Base-by-base conservation (phyloP, 2,888 invertebrate genomes). In the Rhyacophila evoluta region DNA sequence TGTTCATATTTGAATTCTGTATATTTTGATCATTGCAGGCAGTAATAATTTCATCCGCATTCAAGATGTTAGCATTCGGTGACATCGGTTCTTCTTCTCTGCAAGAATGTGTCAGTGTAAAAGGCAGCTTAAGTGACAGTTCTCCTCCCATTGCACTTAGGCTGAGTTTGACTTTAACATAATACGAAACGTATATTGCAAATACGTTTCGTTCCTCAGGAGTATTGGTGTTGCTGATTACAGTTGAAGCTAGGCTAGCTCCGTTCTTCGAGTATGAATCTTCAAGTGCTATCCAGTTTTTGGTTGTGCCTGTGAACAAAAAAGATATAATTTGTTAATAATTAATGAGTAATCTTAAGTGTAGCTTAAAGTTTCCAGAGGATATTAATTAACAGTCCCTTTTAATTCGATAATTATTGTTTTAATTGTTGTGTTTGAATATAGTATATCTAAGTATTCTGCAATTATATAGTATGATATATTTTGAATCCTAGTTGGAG, bases 281-380 rank as follows among this genome's bases (percentile, higher is more conserved):
- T 86, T 96, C 96, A n/a, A 96, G 88, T 0, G 96, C 96, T 83
- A 96, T 96, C 96, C 96, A 96, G 86, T 96, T 96, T 87, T 96
- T 96, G 69, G 96, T 96, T 11, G 94, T 92, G 10, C 95, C 95
- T 89, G 93, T 91, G 69, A 85, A 41, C 6, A 55, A 12, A 1
- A 4, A 74, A 71, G 2, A n/a, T n/a, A n/a, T n/a, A n/a, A n/a
- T n/a, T n/a, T n/a, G n/a, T n/a, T n/a, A n/a, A n/a, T n/a, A n/a
- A n/a, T n/a, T n/a, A n/a, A n/a, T n/a, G n/a, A n/a, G n/a, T n/a
- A n/a, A n/a, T n/a, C n/a, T n/a, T n/a, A n/a, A n/a, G n/a, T n/a
- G n/a, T n/a, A n/a, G n/a, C n/a, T n/a, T n/a, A n/a, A n/a, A n/a
- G n/a, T n/a, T n/a, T n/a, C n/a, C n/a, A n/a, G n/a, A n/a, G n/a